Percentiles rank a stretch among this genome's conserved stretches.
phyloP scores from a whole-genome alignment of 2,797 vertebrate genomes.

The Bufotes viridis region DNA sequence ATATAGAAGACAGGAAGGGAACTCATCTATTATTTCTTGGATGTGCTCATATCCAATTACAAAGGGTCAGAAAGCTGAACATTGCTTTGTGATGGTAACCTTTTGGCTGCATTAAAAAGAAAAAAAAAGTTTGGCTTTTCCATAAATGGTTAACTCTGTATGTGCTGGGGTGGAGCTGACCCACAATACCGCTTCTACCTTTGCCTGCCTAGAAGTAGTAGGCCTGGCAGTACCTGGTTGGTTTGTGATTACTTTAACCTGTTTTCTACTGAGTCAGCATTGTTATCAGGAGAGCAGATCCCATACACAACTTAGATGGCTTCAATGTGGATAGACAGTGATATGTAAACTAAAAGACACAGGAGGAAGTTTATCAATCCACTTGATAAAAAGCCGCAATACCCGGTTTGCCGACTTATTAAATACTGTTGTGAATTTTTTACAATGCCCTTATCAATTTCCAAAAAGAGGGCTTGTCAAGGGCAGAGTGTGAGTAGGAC shows the following conservation, averaged over 20 bases:
- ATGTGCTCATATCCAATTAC: conserved; percentile 45
- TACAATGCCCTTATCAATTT: too few relatives aligned
- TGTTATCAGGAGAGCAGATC: not conserved
- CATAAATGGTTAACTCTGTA: conserved; percentile 19
- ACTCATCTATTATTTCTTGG: conserved; percentile 51
- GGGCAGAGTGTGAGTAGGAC: too few relatives aligned
- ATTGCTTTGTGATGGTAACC: conserved; percentile 51
- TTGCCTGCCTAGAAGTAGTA: not conserved
- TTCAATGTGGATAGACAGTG: not conserved
- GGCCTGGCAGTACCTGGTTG: not conserved
- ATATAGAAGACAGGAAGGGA: conserved; percentile 51
- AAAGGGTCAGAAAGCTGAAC: conserved; percentile 58
- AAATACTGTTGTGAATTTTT: too few relatives aligned
- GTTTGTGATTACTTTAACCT: not conserved
- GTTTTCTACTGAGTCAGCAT: not conserved
- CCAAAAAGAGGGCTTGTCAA: too few relatives aligned
- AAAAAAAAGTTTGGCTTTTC: conserved; percentile 14
- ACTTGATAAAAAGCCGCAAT: too few relatives aligned
- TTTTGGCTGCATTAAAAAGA: conserved; percentile 50
- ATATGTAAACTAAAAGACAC: not conserved
- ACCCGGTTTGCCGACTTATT: too few relatives aligned
- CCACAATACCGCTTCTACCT: not conserved
- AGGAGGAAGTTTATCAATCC: too few relatives aligned
- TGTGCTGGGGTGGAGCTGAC: not conserved
- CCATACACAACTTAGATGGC: not conserved